Evolutionary conservation across 1,140 invertebrate species (phyloP).

Genomic region (Geopemphigus sp.): DNA sequence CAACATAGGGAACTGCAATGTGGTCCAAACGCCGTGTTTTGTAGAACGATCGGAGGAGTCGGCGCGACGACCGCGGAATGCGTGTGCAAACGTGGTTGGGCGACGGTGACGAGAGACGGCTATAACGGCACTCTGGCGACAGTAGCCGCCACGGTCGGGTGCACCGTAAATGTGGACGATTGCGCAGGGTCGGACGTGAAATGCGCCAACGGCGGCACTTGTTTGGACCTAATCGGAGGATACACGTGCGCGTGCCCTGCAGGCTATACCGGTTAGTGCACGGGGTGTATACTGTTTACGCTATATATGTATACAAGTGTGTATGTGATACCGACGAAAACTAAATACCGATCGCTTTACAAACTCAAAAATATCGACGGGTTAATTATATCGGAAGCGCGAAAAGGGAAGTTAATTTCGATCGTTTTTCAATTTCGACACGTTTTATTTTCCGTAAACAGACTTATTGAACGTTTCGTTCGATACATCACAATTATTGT

Average conservation of each 20-base stretch:
- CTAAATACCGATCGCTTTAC: too few relatives aligned
- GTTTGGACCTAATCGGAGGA: constrained; percentile 78
- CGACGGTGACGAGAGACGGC: constrained; percentile 58
- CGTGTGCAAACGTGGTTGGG: constrained; percentile 79
- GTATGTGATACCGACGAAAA: too few relatives aligned
- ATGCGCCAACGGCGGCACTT: constrained; percentile 83
- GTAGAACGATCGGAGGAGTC: background rate
- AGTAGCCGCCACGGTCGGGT: constrained; percentile 57
- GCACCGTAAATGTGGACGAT: constrained; percentile 83
- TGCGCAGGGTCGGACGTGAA: constrained; percentile 69
- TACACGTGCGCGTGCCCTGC: constrained; percentile 78
- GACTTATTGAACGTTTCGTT: too few relatives aligned
- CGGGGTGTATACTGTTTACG: too few relatives aligned
- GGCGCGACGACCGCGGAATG: constrained; percentile 69
- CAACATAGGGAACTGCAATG: constrained; percentile 14
- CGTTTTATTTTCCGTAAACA: too few relatives aligned
- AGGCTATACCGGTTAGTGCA: constrained; percentile 70
- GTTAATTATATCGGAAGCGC: too few relatives aligned
- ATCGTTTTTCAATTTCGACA: too few relatives aligned
- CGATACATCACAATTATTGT: too few relatives aligned
- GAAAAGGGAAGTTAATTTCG: too few relatives aligned
- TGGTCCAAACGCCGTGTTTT: constrained; percentile 4
- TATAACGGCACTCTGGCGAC: background rate
- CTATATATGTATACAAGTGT: too few relatives aligned
- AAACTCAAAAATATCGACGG: too few relatives aligned